Evolutionary conservation across 2,888 invertebrate genomes (phyloP).

Genomic region (Schizaphis graminum): DNA sequence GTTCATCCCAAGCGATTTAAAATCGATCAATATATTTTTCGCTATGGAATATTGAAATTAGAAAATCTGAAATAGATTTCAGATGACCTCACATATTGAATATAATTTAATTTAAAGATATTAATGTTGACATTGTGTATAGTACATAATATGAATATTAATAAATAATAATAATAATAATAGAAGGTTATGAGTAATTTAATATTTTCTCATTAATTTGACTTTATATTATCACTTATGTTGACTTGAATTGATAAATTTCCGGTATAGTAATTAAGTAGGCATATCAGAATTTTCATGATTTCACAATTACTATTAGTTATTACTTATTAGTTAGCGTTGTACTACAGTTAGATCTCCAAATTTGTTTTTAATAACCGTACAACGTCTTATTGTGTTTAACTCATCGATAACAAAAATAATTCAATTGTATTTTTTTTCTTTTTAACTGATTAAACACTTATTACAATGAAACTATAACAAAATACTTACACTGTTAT

Average conservation of each 20-base stretch:
- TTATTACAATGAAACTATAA: background rate
- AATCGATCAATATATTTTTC: background rate
- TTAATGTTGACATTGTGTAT: background rate
- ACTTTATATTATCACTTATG: background rate
- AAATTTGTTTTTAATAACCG: background rate
- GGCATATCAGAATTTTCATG: background rate
- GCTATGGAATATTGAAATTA: background rate
- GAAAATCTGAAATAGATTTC: background rate
- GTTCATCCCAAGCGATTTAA: background rate
- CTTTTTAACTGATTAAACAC: background rate
- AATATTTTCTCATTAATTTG: background rate
- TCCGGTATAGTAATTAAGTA: background rate
- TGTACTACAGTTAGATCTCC: background rate
- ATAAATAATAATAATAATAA: background rate
- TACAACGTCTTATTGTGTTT: background rate
- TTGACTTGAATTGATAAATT: background rate
- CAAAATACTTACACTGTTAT: background rate
- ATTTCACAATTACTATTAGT: background rate
- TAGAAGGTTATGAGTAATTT: background rate
- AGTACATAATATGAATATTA: background rate
- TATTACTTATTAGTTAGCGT: background rate
- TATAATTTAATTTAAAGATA: background rate
- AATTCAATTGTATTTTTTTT: background rate
- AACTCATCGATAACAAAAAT: background rate
- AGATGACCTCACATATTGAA: background rate